Conservation (phyloP, 2,797 vertebrate genomes). For the Peromyscus nudipes region DNA sequence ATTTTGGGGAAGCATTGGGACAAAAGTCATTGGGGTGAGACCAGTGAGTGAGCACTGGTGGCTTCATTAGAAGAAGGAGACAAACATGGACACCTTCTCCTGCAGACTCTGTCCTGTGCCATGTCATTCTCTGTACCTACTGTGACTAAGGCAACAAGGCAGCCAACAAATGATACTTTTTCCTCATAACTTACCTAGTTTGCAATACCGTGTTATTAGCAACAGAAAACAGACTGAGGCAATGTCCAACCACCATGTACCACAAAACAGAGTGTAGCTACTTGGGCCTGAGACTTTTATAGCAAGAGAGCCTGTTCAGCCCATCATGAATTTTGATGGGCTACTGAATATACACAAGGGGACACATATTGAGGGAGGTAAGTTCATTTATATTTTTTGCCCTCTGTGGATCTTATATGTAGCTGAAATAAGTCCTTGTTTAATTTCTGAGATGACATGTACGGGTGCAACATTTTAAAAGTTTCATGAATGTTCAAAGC, state of each 20-base stretch:
- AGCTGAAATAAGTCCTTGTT: background rate
- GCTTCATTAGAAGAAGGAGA: background rate
- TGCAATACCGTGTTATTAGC: background rate
- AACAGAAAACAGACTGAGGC: background rate
- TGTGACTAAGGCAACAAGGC: background rate
- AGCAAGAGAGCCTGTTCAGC: background rate
- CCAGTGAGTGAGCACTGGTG: background rate
- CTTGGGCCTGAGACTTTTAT: background rate
- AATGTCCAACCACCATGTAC: background rate
- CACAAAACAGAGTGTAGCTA: background rate
- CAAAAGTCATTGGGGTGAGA: background rate
- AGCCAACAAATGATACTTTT: background rate
- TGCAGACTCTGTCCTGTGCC: background rate
- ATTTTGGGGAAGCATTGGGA: too few relatives aligned
- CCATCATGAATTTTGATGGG: background rate
- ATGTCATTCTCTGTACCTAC: too few relatives aligned
- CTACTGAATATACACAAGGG: background rate
- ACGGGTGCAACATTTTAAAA: slow-evolving; percentile 42
- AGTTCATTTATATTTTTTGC: background rate
- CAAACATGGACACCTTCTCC: background rate
- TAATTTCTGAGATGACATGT: slow-evolving; percentile 32
- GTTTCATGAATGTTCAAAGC: slow-evolving; percentile 13
- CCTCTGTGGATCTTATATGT: slow-evolving; percentile 15
- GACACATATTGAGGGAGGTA: background rate
- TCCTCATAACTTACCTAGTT: background rate